phyloP scores from a whole-genome alignment of 1,140 invertebrate species.

The Atopsyche davidsoni region DNA sequence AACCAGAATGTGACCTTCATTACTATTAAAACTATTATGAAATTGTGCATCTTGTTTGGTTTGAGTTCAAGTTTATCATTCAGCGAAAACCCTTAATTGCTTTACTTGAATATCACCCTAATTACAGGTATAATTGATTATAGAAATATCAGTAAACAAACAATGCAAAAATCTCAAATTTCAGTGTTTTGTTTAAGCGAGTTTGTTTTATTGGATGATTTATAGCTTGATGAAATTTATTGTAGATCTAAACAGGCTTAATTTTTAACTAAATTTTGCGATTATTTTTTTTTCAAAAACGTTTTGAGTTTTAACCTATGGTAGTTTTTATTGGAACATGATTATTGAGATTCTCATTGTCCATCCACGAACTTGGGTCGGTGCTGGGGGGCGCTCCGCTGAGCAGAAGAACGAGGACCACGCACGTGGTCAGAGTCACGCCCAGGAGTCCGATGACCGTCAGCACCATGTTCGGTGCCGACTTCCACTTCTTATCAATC shows the following conservation, averaged over 20 bases:
- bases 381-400: not conserved
- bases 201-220: no score
- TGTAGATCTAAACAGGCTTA: not conserved
- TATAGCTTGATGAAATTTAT: not conserved
- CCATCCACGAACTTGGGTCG: not conserved
- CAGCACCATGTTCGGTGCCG: not conserved
- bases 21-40: not conserved
- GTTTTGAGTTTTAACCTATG: conserved; percentile 18
- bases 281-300: not conserved
- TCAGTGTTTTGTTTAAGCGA: no score
- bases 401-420: conserved; percentile 5
- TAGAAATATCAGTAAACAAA: not conserved
- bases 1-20: conserved; percentile 24
- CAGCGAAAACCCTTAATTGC: not conserved
- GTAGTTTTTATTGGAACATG: conserved; percentile 23
- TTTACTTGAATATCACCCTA: not conserved
- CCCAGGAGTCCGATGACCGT: not conserved
- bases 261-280: not conserved
- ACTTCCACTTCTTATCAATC: not conserved
- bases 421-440: not conserved
- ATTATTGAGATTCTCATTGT: conserved; percentile 18
- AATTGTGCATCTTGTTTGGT: not conserved
- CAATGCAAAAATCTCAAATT: not conserved
- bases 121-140: not conserved
- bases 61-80: not conserved